Conservation (phyloP, 2,888 invertebrate species). For the Ametastegia equiseti region DNA sequence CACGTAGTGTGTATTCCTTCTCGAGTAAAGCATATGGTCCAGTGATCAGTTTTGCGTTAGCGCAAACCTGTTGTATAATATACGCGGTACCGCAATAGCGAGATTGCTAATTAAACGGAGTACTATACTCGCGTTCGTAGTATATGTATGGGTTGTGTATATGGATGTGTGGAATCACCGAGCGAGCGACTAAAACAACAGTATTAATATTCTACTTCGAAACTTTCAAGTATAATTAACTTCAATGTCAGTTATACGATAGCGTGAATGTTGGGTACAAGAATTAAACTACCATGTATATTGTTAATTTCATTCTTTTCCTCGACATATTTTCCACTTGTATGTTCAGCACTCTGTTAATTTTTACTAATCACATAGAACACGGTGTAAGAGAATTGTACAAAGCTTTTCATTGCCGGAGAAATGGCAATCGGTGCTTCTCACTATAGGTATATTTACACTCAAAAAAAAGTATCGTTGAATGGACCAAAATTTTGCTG, state of each 20-base stretch:
- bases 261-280: neutral
- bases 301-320: neutral
- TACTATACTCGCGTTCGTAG: constrained; percentile 61
- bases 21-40: neutral
- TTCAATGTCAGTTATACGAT: constrained; percentile 61
- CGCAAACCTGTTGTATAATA: neutral
- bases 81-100: constrained; percentile 61
- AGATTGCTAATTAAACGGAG: constrained; percentile 67
- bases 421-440: too few relatives aligned
- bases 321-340: neutral
- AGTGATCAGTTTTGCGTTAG: constrained; percentile 30
- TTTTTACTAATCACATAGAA: too few relatives aligned
- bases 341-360: too few relatives aligned
- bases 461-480: too few relatives aligned
- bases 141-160: neutral
- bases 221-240: constrained; percentile 65
- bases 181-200: constrained; percentile 56
- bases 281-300: neutral
- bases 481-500: too few relatives aligned
- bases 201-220: constrained; percentile 52
- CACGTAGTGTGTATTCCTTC: neutral
- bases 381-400: too few relatives aligned
- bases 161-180: constrained; percentile 54
- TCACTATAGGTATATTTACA: too few relatives aligned
- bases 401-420: too few relatives aligned